Conservation (phyloP, 2,113 vertebrate species). For the Tenebrosternarchus preto region DNA sequence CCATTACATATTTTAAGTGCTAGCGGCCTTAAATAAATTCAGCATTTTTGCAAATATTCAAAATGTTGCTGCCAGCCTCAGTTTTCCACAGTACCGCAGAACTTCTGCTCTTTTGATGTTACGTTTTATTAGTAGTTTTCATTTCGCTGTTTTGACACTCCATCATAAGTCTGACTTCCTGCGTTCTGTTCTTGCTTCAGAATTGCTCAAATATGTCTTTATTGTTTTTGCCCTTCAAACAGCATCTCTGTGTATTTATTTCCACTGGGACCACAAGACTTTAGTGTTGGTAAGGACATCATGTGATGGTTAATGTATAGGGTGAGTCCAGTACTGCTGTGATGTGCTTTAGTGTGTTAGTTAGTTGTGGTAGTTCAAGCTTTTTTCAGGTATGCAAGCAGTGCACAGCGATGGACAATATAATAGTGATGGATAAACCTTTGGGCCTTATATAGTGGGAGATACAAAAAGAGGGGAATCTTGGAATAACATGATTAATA, state of each 20-base stretch:
- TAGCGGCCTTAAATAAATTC: slow-evolving; percentile 52
- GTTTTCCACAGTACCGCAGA: slow-evolving; percentile 41
- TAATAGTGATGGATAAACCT: no score
- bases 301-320: not conserved
- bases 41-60: slow-evolving; percentile 40
- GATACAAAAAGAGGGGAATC: no score
- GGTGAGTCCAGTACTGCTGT: not conserved
- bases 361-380: no score
- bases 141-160: slow-evolving; percentile 48
- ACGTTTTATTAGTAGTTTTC: slow-evolving; percentile 59
- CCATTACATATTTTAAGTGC: slow-evolving; percentile 47
- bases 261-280: not conserved
- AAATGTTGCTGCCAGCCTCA: slow-evolving; percentile 39
- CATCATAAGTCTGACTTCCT: slow-evolving; percentile 28
- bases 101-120: slow-evolving; percentile 62
- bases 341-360: slow-evolving; percentile 55
- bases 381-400: no score
- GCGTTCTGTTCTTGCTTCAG: not conserved
- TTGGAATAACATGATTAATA: no score
- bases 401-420: no score
- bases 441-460: no score
- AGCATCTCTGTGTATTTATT: not conserved
- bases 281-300: not conserved
- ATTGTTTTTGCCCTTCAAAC: not conserved
- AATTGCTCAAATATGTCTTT: no score